Evolutionary conservation across 1,140 invertebrate genomes (phyloP), one percentile per base, ranked within the genome.

Genomic region (Papilio polytes): DNA sequence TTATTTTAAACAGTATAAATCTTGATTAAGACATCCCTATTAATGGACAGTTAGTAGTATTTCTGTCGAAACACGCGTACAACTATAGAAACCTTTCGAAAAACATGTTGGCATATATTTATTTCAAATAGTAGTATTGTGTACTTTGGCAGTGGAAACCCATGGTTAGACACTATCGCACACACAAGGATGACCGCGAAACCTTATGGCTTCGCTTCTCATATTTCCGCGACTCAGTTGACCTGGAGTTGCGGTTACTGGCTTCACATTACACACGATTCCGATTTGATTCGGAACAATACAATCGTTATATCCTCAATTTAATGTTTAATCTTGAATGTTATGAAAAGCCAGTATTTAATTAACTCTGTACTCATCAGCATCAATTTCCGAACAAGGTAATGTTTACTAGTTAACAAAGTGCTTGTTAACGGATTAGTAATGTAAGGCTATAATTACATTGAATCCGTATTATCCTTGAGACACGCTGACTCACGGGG

Each of bases 181-280:
- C 59, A 63, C 20, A 63, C 13, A 26, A 66, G 13, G 73, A 73
- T 83, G 81, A 83, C 84, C 82, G 74, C 84, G 74, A 81, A 78
- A 48, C 51, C 41, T 46, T 88, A 83, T 15, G 88, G 88, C 85
- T 89, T 88, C 85, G 53, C 56, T 51, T 84, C 78, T 89, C 85
- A 81, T 46, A 80, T 89, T 86, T 85, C 86, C 84, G 80, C 82
- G 70, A 76, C 81, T 70, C 77, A 66, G 77, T 78, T 83, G 72
- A 85, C 81, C 81, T 82, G 74, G 81, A 78, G 74, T 78, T 88
- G 87, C 83, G 88, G 86, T 87, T 87, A 86, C 82, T 80, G 84
- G 86, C 84, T 85, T 86, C 85, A 73, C 74, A 83, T 85, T 82
- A 70, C 82, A 83, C 72, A 15, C 13, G 63, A 36, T 70, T 31